Evolutionary conservation across 1,140 invertebrate species (phyloP), one percentile per base, ranked within the genome.

Genomic region (Agrypnia vestita): DNA sequence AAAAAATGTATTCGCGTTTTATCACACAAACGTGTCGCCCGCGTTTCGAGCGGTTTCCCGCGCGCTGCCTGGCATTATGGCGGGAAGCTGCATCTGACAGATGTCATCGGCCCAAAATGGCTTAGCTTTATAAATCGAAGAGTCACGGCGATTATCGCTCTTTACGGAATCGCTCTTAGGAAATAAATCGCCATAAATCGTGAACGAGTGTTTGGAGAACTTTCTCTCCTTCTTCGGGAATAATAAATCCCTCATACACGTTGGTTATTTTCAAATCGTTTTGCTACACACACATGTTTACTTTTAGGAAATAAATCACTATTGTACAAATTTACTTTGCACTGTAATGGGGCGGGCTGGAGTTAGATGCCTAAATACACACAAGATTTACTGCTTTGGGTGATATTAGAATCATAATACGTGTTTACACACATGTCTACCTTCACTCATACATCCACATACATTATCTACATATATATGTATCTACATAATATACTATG

Each of bases 141-240:
- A 61, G 64, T 71, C 69, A 67, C 44, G 74, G 35, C 77, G 78
- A 80, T 82, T 82, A 80, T 80, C 72, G 73, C 79, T 80, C 79
- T 80, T 76, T 76, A 76, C 46, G 44, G 79, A 76, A 76, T 71
- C n/a, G 62, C 44, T 56, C 25, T 47, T 75, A 53, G 74, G 78
- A 82, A 76, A 80, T 82, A 79, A 77, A 81, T 82, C 81, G 81
- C 59, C 59, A 78, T 82, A 82, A 82, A 82, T 82, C 81, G 79
- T 35, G 46, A 55, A 44, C 59, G 64, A 80, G 74, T 80, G 81
- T 79, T 82, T 80, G 81, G 55, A 64, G 78, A 79, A 82, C 81
- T 80, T 75, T 74, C 67, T 53, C 69, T 59, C 74, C 64, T 82
- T 51, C 81, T 76, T 77, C 76, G 55, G 35, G 64, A 51, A 43